Evolutionary conservation across 2,797 vertebrate species (phyloP), one percentile per base, ranked within the genome.

Genomic region (Sorex maritimensis): DNA sequence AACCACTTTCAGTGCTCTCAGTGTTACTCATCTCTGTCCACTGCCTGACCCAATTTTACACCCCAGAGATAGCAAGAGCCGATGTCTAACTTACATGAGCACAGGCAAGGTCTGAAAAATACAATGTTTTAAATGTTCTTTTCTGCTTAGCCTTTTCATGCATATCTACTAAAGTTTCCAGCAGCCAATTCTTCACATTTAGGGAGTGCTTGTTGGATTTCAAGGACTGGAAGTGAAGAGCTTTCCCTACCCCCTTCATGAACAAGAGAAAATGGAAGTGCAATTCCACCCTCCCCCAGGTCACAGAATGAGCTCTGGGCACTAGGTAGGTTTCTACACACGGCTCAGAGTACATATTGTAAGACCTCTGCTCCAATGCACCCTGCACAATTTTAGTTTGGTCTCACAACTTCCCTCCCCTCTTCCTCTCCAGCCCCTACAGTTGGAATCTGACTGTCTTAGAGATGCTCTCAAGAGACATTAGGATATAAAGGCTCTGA

Each of bases 141-240:
- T 88, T 30, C 79, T 88, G 23, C 28, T 61, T 78, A 96, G 41
- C 38, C 15, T 72, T 87, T 74, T 11, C 26, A 61, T 74, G 77
- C 49, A 69, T 15, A 34, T 65, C 81, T 78, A 44, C 0, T 88
- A 67, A 80, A 41, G 46, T 30, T 13, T 78, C 4, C 34, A 13
- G 85, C 7, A 73, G 24, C 4, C 52, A 85, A 41, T 21, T 63
- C 21, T 46, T 91, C 86, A 24, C 15, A 8, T 58, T 63, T 58
- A 49, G 23, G 55, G 1, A 34, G 49, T 72, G 46, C 24, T 68
- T 55, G 46, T 44, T 88, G 10, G 69, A 34, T 91, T 67, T 58
- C 38, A 65, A 30, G 49, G 11, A 52, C 10, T 52, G 49, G 49
- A 11, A 52, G 10, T 11, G 2, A 52, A 11, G 49, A 52, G 7